A percentile compares a stretch with the other conserved stretches of the same genome.
phyloP scores from a whole-genome alignment of 2,888 invertebrate genomes.

The Aethes cnicana region DNA sequence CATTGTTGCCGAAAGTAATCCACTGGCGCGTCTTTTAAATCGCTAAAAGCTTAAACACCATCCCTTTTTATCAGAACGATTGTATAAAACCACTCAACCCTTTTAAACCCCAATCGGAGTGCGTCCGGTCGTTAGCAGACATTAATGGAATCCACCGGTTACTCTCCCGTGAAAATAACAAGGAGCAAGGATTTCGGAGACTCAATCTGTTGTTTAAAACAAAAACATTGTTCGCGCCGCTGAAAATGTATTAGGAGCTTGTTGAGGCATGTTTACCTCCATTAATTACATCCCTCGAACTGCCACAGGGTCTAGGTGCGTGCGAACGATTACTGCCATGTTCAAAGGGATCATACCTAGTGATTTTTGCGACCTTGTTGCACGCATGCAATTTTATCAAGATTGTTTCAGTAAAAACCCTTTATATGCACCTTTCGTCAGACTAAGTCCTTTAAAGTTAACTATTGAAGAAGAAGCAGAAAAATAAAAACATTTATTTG shows the following conservation, averaged over 20 bases:
- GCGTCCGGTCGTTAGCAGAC: constrained; percentile 81
- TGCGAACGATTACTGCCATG: constrained; percentile 3
- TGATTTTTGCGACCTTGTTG: constrained; percentile 7
- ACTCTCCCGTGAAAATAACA: constrained; percentile 78
- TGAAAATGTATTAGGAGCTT: constrained; percentile 37
- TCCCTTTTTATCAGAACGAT: constrained; percentile 77
- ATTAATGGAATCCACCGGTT: constrained; percentile 78
- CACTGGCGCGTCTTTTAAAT: constrained; percentile 67
- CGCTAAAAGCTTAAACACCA: constrained; percentile 76
- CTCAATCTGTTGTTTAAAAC: constrained; percentile 60
- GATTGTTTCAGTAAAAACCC: too few species aligned
- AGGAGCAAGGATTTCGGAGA: constrained; percentile 59
- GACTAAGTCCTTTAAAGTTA: too few species aligned
- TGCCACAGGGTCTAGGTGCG: neutral
- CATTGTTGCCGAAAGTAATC: constrained; percentile 58
- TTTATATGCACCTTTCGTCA: too few species aligned
- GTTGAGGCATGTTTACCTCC: constrained; percentile 30
- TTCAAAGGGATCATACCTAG: neutral
- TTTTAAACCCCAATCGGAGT: constrained; percentile 80
- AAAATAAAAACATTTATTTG: too few species aligned
- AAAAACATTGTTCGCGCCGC: constrained; percentile 48
- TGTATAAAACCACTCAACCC: constrained; percentile 82
- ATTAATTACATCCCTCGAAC: constrained; percentile 23
- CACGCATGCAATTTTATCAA: neutral
- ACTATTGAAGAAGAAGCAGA: too few species aligned